phyloP scores from a whole-genome alignment of 1,140 invertebrate species.

The Apolygus lucorum region DNA sequence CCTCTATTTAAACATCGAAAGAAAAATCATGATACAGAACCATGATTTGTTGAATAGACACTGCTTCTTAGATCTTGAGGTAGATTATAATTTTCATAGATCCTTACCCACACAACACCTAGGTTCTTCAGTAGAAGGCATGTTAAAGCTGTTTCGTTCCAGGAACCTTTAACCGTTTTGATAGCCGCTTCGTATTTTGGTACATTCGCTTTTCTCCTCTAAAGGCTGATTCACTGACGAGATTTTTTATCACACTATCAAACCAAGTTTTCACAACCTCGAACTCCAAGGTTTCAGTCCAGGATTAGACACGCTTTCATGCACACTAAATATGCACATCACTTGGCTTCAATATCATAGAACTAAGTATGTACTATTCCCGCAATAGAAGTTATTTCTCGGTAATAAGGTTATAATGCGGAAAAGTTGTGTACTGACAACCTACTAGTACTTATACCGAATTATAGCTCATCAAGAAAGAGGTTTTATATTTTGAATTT shows the following conservation, averaged over 20 bases:
- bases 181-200: background rate
- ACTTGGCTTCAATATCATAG: background rate
- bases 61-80: background rate
- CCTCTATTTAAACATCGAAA: too few species aligned
- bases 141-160: background rate
- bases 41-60: too few species aligned
- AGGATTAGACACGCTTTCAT: background rate
- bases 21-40: too few species aligned
- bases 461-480: too few species aligned
- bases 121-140: background rate
- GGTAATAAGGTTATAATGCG: too few species aligned
- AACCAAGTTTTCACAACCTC: background rate
- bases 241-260: background rate
- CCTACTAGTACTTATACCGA: too few species aligned
- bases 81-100: background rate
- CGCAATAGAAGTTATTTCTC: too few species aligned
- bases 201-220: background rate
- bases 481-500: too few species aligned
- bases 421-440: too few species aligned
- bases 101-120: background rate
- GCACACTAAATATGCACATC: background rate
- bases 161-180: background rate
- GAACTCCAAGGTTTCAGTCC: too few species aligned
- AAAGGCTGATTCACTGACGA: background rate
- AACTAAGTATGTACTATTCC: too few species aligned